phyloP scores from a whole-genome alignment of 1,140 invertebrate genomes.

The Anoplophora glabripennis region DNA sequence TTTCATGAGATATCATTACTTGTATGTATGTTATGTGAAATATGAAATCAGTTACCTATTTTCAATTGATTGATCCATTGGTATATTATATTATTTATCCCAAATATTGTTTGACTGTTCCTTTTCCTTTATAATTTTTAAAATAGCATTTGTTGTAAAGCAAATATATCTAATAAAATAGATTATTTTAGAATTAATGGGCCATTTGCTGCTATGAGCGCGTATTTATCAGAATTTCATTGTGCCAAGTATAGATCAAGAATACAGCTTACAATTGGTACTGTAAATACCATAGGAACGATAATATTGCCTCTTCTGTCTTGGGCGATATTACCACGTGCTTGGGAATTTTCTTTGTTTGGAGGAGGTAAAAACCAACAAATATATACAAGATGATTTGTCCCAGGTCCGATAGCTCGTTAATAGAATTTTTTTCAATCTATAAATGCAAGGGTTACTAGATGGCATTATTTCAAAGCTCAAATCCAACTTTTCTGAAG shows the following conservation, averaged over 20 bases:
- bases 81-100: not conserved
- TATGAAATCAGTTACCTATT: not conserved
- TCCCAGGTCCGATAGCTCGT: too few relatives aligned
- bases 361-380: constrained; percentile 35
- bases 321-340: constrained; percentile 28
- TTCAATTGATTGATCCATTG: not conserved
- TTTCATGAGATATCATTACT: not conserved
- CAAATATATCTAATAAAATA: not conserved
- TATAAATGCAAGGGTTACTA: too few relatives aligned
- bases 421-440: too few relatives aligned
- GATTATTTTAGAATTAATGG: constrained; percentile 62
- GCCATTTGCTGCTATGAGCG: constrained; percentile 66
- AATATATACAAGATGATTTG: too few relatives aligned
- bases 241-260: constrained; percentile 59
- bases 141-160: not conserved
- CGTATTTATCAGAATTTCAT: constrained; percentile 69
- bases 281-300: constrained; percentile 54
- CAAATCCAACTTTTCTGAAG: too few relatives aligned
- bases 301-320: constrained; percentile 32
- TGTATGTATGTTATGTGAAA: too few relatives aligned
- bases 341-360: constrained; percentile 52
- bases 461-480: too few relatives aligned
- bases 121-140: not conserved
- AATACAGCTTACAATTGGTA: constrained; percentile 61
- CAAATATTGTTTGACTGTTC: not conserved